These are phyloP conservation scores for Scleropages formosus DNA, from an alignment of 2,797 vertebrate species.

Conservation along the genomic window DNA sequence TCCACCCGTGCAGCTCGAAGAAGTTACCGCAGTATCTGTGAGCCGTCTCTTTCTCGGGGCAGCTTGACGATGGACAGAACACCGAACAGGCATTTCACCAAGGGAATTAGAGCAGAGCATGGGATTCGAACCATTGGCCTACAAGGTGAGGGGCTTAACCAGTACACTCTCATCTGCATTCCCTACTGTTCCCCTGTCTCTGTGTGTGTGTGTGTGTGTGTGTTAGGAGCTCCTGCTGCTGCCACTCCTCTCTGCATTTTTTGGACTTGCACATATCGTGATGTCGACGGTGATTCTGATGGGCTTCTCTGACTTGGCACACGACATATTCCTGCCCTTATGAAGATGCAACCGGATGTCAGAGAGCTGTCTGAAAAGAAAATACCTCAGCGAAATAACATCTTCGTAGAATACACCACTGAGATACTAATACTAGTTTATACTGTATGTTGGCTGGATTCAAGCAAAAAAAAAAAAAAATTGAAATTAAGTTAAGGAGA, in stretches of 20 bases:
- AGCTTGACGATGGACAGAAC: constrained; percentile 97
- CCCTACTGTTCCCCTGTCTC: too few relatives aligned
- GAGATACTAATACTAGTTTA: too few relatives aligned
- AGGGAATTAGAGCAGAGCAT: too few relatives aligned
- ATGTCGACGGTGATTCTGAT: constrained; percentile 96
- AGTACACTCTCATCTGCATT: background rate
- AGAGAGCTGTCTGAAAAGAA: background rate
- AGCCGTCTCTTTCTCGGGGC: constrained; percentile 95
- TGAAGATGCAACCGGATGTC: constrained; percentile 3
- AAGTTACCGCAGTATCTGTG: constrained; percentile 98
- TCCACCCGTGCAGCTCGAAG: constrained; percentile 96
- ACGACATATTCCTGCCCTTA: constrained; percentile 30
- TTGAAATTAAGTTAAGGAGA: too few relatives aligned
- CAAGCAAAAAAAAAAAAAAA: too few relatives aligned
- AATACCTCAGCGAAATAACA: too few relatives aligned
- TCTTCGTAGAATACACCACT: too few relatives aligned
- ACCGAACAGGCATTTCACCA: constrained; percentile 92
- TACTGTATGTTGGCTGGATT: too few relatives aligned
- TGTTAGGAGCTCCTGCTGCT: constrained; percentile 78
- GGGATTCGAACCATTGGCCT: too few relatives aligned
- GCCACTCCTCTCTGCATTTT: constrained; percentile 97
- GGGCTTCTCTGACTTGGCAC: constrained; percentile 90
- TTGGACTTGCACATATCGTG: constrained; percentile 98
- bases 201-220: too few relatives aligned
- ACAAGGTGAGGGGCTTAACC: background rate